These are phyloP conservation scores for Drosophila putrida DNA, from an alignment of 2,888 invertebrate genomes.

Conservation along the genomic window DNA sequence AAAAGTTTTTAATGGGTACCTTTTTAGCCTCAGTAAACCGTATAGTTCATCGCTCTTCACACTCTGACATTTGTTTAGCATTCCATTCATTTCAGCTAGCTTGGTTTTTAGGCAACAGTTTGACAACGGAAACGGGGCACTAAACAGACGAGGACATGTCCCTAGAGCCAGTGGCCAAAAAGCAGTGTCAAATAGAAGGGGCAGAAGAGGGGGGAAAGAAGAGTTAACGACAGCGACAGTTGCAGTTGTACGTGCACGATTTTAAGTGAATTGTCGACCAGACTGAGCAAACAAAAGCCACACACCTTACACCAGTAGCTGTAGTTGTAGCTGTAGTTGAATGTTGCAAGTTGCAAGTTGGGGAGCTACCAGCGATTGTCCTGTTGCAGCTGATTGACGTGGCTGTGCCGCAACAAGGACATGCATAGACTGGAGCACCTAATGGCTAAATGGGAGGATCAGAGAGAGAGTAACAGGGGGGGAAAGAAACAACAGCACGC, in stretches of 20 bases:
- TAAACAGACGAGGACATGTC: conserved; percentile 33
- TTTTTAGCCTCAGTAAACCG: neutral
- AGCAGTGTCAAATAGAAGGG: neutral
- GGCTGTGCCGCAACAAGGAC: conserved; percentile 46
- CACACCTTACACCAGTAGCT: conserved; percentile 42
- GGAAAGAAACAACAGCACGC: conserved; percentile 20
- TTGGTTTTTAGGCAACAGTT: conserved; percentile 38
- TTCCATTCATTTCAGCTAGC: conserved; percentile 20
- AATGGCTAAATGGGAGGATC: conserved; percentile 51
- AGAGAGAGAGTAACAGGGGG: neutral
- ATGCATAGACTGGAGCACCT: conserved; percentile 51
- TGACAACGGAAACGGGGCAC: conserved; percentile 49
- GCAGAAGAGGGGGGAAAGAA: neutral
- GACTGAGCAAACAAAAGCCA: conserved; percentile 61
- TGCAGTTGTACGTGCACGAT: conserved; percentile 41
- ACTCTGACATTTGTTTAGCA: conserved; percentile 4
- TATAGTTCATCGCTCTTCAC: neutral
- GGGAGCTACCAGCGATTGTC: conserved; percentile 32
- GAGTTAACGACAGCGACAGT: neutral
- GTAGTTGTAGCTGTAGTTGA: neutral
- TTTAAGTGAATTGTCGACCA: conserved; percentile 74
- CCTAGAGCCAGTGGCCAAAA: conserved; percentile 35
- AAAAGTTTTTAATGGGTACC: no score
- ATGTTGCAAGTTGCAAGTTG: neutral
- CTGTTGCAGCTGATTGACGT: conserved; percentile 48